phyloP scores from a whole-genome alignment of 2,888 invertebrate species.

The Drosophila kanekoi region DNA sequence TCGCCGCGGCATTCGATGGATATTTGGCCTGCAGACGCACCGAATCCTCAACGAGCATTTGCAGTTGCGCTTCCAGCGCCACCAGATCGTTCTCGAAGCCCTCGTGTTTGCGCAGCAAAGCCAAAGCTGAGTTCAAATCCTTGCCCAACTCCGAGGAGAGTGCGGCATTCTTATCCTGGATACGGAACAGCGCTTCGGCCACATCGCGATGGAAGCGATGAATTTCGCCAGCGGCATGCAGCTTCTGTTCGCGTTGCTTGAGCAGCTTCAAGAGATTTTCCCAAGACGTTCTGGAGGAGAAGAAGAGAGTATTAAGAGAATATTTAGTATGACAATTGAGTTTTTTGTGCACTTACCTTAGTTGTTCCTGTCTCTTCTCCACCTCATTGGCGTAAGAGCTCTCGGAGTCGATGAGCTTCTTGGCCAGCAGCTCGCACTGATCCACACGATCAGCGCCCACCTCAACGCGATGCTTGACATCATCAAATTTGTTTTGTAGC shows the following conservation, averaged over 20 bases:
- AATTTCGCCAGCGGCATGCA: constrained; percentile 98
- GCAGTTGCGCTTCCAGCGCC: constrained; percentile 95
- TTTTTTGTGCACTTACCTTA: constrained; percentile 88
- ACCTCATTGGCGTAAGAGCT: constrained; percentile 94
- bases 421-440: constrained; percentile 95
- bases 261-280: constrained; percentile 94
- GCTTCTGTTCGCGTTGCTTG: constrained; percentile 92
- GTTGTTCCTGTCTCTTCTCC: constrained; percentile 93
- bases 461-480: constrained; percentile 95
- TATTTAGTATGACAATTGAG: not conserved
- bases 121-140: constrained; percentile 94
- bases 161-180: constrained; percentile 94
- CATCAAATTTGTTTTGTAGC: constrained; percentile 95
- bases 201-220: constrained; percentile 99
- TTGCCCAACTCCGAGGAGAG: constrained; percentile 92
- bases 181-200: constrained; percentile 94
- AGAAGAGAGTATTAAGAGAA: not conserved
- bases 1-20: constrained; percentile 96
- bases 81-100: constrained; percentile 97
- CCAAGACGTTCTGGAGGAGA: constrained; percentile 90
- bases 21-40: constrained; percentile 93
- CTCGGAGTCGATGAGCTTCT: constrained; percentile 93
- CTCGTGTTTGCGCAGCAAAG: constrained; percentile 94
- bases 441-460: constrained; percentile 95
- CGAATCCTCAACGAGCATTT: constrained; percentile 96